phyloP scores from a whole-genome alignment of 2,797 vertebrate species.

The Gephyroberyx darwinii region DNA sequence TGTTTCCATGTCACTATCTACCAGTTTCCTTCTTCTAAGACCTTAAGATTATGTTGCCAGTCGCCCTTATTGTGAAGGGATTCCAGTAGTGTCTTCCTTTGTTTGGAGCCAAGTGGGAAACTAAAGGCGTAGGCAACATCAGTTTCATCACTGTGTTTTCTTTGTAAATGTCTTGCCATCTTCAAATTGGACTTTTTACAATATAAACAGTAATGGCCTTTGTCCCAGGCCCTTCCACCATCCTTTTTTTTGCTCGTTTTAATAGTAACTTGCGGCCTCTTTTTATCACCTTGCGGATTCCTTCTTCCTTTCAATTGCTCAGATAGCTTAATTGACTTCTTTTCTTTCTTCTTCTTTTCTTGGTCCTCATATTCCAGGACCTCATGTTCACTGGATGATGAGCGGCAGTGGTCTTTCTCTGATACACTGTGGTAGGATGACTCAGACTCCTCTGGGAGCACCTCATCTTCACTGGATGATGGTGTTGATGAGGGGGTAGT shows the following conservation, averaged over 20 bases:
- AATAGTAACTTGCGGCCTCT: conserved; percentile 12
- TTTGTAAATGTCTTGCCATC: conserved; percentile 20
- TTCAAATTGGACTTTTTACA: conserved; percentile 14
- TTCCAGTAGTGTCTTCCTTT: conserved; percentile 21
- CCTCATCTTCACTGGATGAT: not conserved
- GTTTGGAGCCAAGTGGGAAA: conserved; percentile 24
- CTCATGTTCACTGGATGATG: conserved; percentile 7
- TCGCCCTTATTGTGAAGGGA: conserved; percentile 18
- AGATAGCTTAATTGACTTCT: not conserved
- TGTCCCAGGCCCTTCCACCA: conserved; percentile 16
- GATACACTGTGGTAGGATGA: not conserved
- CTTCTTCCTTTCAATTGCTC: not conserved
- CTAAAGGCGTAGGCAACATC: conserved; percentile 27
- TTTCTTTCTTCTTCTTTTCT: no score
- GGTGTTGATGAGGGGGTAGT: not conserved
- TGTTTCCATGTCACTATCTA: conserved; percentile 28
- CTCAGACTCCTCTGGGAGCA: not conserved
- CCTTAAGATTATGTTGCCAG: conserved; percentile 22
- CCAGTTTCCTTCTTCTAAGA: conserved; percentile 20
- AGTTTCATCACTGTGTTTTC: not conserved
- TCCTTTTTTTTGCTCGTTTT: conserved; percentile 1
- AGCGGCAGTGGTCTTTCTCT: not conserved
- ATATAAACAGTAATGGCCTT: conserved; percentile 33
- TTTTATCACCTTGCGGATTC: not conserved
- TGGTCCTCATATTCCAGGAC: not conserved